phyloP scores from a whole-genome alignment of 1,140 invertebrate genomes.

The Bombus turneri region DNA sequence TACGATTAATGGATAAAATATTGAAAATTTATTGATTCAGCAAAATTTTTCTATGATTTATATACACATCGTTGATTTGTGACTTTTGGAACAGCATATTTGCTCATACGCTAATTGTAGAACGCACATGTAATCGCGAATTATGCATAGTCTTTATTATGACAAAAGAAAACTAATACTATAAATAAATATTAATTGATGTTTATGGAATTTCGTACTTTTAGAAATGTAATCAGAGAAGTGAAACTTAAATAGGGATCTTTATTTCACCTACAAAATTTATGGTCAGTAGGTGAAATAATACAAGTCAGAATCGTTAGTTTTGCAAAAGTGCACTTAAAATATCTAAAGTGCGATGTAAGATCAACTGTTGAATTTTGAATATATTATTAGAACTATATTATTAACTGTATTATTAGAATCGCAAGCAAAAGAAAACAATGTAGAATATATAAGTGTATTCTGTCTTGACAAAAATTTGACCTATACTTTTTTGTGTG shows the following conservation, averaged over 20 bases:
- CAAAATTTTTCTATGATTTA: background rate
- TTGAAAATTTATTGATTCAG: no score
- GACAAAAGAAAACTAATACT: background rate
- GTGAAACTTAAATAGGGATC: background rate
- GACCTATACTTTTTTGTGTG: no score
- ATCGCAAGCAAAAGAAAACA: no score
- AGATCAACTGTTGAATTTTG: no score
- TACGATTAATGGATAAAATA: background rate
- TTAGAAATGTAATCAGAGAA: background rate
- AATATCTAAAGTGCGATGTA: no score
- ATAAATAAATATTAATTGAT: slow-evolving; percentile 15
- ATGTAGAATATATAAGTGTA: no score
- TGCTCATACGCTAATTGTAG: slow-evolving; percentile 29
- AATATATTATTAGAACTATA: no score
- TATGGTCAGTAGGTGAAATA: no score
- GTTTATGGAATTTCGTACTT: background rate
- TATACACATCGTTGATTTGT: slow-evolving; percentile 6
- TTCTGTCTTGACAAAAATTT: no score
- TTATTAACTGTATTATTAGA: no score
- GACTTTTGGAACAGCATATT: slow-evolving; percentile 21
- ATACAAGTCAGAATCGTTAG: no score
- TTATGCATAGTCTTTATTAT: slow-evolving; percentile 21
- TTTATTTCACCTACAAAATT: background rate
- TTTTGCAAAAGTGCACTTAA: no score
- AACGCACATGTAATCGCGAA: slow-evolving; percentile 15